Conservation (phyloP, 2,797 vertebrate genomes). For the Chanos chanos region DNA sequence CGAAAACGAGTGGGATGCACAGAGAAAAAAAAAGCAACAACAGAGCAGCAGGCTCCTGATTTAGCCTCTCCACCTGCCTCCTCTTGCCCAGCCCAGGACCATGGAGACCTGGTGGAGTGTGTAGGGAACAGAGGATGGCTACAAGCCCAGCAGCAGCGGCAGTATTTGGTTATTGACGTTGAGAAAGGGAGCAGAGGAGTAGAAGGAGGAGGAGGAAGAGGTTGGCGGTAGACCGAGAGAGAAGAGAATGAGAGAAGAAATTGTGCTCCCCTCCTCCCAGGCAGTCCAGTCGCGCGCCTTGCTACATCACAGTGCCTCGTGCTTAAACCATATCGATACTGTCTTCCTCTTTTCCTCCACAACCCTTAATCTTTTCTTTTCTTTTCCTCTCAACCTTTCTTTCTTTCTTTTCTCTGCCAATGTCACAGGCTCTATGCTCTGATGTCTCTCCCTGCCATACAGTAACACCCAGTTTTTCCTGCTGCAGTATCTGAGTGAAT, state of each 20-base stretch:
- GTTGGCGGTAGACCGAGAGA: neutral
- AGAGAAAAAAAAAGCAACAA: too few relatives aligned
- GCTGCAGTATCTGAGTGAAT: constrained; percentile 61
- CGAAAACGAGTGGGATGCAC: neutral
- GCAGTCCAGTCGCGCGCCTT: constrained; percentile 10
- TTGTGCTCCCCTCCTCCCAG: constrained; percentile 1
- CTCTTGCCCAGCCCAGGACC: too few relatives aligned
- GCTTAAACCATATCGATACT: constrained; percentile 36
- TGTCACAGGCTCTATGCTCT: constrained; percentile 15
- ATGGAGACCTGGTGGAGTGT: neutral
- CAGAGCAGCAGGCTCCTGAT: too few relatives aligned
- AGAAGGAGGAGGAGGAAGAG: constrained; percentile 25
- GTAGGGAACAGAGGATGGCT: neutral
- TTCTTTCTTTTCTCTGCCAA: constrained; percentile 51
- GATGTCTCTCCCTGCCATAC: constrained; percentile 38
- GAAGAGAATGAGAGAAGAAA: constrained; percentile 9
- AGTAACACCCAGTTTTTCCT: constrained; percentile 9
- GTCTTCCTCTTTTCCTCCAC: constrained; percentile 29
- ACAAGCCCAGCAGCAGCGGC: neutral
- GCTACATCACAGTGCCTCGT: constrained; percentile 12
- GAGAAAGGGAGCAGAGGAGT: constrained; percentile 19
- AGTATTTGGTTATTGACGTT: constrained; percentile 7
- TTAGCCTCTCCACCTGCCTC: too few relatives aligned
- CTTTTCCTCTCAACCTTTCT: constrained; percentile 18
- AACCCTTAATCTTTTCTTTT: constrained; percentile 10